These are phyloP conservation scores for Saccopteryx leptura DNA, from an alignment of 2,113 vertebrate species.

Conservation along the genomic window DNA sequence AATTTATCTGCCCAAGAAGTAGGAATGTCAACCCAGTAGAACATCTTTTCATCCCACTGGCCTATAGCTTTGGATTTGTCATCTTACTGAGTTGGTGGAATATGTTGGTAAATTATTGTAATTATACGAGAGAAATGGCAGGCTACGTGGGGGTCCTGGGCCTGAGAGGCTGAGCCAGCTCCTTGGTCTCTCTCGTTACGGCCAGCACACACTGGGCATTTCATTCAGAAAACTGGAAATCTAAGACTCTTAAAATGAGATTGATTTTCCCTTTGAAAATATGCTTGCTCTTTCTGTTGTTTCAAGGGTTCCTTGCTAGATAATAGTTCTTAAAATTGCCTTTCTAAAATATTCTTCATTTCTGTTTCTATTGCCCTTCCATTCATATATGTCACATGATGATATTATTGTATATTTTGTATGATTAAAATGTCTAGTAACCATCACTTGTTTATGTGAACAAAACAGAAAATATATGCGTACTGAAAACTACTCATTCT, in stretches of 20 bases:
- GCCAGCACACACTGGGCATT: neutral
- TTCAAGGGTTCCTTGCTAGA: neutral
- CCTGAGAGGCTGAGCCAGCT: neutral
- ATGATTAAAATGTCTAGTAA: slow-evolving; percentile 31
- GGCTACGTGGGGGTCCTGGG: too few species aligned
- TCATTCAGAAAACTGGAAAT: neutral
- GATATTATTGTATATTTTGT: neutral
- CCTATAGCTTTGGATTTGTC: neutral
- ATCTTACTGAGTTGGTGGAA: neutral
- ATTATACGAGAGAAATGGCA: neutral
- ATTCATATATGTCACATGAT: neutral
- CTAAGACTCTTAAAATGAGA: neutral
- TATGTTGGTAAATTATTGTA: neutral
- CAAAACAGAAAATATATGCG: neutral
- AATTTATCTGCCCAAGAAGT: too few species aligned
- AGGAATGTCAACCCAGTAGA: neutral
- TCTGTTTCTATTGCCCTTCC: neutral
- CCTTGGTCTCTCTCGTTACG: neutral
- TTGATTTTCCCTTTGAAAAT: neutral
- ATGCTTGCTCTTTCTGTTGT: slow-evolving; percentile 21
- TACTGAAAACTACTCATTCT: neutral
- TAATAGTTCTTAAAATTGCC: neutral
- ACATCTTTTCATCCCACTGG: neutral
- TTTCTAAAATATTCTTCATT: neutral
- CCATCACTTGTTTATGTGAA: neutral